Percentiles rank a stretch among this genome's conserved stretches.
These are phyloP conservation scores for Loripinus fragilis DNA, from an alignment of 2,888 invertebrate genomes.

Conservation along the genomic window DNA sequence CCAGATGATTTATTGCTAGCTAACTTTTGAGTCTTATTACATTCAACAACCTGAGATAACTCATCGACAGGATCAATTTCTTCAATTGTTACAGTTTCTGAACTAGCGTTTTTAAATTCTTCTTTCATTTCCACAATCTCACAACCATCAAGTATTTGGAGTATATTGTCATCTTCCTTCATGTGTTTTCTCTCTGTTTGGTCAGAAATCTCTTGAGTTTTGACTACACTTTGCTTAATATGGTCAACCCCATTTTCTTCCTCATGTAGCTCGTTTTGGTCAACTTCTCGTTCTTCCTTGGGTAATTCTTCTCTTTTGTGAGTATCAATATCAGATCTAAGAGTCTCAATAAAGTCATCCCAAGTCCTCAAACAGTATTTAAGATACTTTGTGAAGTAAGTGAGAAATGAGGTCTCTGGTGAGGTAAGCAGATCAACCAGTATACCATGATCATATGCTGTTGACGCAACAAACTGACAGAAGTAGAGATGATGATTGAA, in stretches of 20 bases:
- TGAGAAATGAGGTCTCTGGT: constrained; percentile 77
- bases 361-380: constrained; percentile 66
- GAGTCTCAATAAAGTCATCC: constrained; percentile 52
- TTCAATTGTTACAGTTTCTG: no score
- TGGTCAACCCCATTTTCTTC: no score
- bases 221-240: no score
- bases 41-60: no score
- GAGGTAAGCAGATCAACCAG: constrained; percentile 75
- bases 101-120: background rate
- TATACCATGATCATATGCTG: constrained; percentile 68
- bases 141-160: constrained; percentile 24
- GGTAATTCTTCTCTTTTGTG: background rate
- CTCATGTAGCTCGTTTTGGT: no score
- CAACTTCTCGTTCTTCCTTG: no score
- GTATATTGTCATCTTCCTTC: constrained; percentile 36
- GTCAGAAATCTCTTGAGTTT: no score
- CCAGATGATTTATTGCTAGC: no score
- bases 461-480: constrained; percentile 55
- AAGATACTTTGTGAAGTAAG: constrained; percentile 69
- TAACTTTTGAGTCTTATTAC: no score
- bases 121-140: background rate
- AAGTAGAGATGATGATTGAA: constrained; percentile 63
- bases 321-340: background rate
- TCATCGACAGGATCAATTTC: no score
- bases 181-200: constrained; percentile 22